Base-by-base conservation (phyloP, 2,888 invertebrate species). In the Phania funesta region DNA sequence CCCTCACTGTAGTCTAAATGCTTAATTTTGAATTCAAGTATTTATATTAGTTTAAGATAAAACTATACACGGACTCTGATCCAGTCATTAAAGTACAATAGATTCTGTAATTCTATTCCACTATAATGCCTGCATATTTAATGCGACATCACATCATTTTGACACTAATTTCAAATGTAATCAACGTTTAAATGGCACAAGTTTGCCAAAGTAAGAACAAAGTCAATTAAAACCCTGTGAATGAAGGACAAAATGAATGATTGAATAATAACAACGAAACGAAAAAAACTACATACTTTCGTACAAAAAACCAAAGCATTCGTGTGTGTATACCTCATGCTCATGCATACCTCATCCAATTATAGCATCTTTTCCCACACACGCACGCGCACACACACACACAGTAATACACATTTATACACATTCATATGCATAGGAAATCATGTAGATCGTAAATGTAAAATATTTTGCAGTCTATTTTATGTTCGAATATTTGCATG, bases 141-240 rank as follows among this genome's bases (percentile, higher is more conserved):
- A 56, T 46, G 46, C 48, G 35, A 56, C 26, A 58, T n/a, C 26
- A 48, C 11, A 41, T 52, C 41, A 41, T 38, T 22, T 18, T 44
- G 44, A 9, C 32, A 78, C 52, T 60, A 73, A 35, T 67, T 68
- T 67, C 13, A 46, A 56, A 54, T 68, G 48, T 62, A 56, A 68
- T 79, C 74, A 54, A 68, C 44, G 52, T 54, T 79, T 35, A 67
- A 80, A 54, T 74, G 73, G 74, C 79, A 80, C 46, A 68, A 54
- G 74, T 73, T 80, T 64, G 74, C 74, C 67, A 64, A 80, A 74
- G 68, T 54, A 68, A 74, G 67, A 60, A 41, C 32, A 58, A 56
- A 48, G 29, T 48, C 56, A 58, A 48, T 58, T 24, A 16, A 46
- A 46, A 44, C n/a, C 5, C 41, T 20, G 26, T 44, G 20, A 54